Evolutionary conservation across 1,140 invertebrate genomes (phyloP), one percentile per base, ranked within the genome.

Genomic region (Aradophagus sp.): DNA sequence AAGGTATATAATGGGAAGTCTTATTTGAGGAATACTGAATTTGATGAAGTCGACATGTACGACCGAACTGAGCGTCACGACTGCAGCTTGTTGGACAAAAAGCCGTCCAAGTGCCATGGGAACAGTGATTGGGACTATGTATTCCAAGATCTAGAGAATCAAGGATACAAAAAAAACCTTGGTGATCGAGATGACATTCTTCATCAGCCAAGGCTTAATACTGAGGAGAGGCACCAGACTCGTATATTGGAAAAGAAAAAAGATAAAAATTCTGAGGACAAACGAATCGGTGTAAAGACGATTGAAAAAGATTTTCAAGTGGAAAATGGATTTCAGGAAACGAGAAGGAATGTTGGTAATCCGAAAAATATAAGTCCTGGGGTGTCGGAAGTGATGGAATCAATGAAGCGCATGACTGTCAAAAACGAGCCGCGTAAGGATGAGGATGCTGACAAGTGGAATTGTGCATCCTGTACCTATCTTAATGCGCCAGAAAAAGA

Each of bases 381-480:
- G 1, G 16, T 65, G 0, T 42, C 42, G 1, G 50, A 69, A 3
- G 26, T 68, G 5, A 42, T 65, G 10, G 50, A 74, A 5, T 44
- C 69, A 0, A 58, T 68, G 55, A 63, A 36, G 7, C 16, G n/a
- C 5, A 59, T n/a, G 52, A 70, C 6, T 2, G 20, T 52, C 19
- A n/a, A n/a, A n/a, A 53, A 68, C 1, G 56, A 45, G 38, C 36
- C 42, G 41, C 13, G 14, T 39, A 13, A 11, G 0, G 42, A 74
- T 13, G 56, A 69, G 7, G 34, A 67, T 1, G 48, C 42, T 16
- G 80, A 82, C 15, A 84, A 84, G 53, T 94, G 93, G 93, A 86
- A 90, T 44, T 94, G 93, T 77, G 84, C 81, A 0, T 87, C 88
- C 1, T 94, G 93, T 79, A 94, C 93, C 1, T 94, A 86, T 81